These are phyloP conservation scores for Lagenorhynchus albirostris DNA, from an alignment of 2,113 vertebrate genomes.

Conservation along the genomic window DNA sequence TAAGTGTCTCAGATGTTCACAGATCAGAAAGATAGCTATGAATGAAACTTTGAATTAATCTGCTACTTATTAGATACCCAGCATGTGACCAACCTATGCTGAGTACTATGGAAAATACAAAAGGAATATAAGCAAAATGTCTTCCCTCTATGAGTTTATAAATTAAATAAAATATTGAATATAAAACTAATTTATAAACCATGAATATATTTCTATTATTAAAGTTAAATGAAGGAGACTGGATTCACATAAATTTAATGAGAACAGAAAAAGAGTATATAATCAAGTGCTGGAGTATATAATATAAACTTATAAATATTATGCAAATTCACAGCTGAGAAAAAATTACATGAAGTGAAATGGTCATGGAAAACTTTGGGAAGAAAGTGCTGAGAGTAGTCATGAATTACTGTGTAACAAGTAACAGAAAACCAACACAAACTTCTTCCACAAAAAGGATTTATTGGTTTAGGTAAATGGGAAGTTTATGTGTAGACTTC, in stretches of 20 bases:
- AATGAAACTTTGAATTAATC: slow-evolving; percentile 35
- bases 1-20: not conserved
- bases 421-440: not conserved
- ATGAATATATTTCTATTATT: slow-evolving; percentile 26
- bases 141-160: not conserved
- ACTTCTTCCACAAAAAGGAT: not conserved
- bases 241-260: slow-evolving; percentile 16
- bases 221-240: slow-evolving; percentile 12
- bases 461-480: not conserved
- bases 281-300: not conserved
- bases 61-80: not conserved
- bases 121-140: slow-evolving; percentile 24
- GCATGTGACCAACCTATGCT: not conserved
- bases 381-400: not conserved
- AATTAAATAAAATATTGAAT: slow-evolving; percentile 12
- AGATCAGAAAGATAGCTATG: slow-evolving; percentile 5
- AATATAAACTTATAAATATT: slow-evolving; percentile 11
- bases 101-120: slow-evolving; percentile 15
- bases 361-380: not conserved
- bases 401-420: not conserved
- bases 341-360: not conserved
- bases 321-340: not conserved
- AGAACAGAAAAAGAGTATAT: not conserved
- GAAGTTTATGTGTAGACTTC: not conserved
- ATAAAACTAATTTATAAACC: slow-evolving; percentile 5